Base-by-base conservation (phyloP, 2,888 invertebrate species). In the Chymomyza amoena region DNA sequence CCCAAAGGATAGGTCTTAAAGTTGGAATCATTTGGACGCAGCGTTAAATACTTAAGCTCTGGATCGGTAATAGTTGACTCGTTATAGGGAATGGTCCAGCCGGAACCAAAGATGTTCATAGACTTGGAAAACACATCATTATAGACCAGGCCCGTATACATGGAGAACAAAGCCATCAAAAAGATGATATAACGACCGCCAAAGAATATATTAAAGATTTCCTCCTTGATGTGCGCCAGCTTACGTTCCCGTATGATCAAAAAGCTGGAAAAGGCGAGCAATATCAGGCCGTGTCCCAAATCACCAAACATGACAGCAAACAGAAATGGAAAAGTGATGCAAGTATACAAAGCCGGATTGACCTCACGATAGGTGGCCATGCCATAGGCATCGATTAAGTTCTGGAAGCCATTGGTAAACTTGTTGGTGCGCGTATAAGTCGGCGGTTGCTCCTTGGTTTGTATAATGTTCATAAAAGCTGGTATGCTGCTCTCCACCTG, bases 221-320 rank as follows among this genome's bases (percentile, higher is more conserved):
- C 97, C 90, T 94, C 95, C 87, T 92, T 94, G 13, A 94, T 93
- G 87, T 94, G 93, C n/a, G 93, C 90, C 65, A 98, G 92, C 66
- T 94, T 93, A 72, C 95, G 96, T 91, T 99, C 98, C 74, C 93
- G 94, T 54, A 95, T 75, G 25, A 97, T 95, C 95, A 99, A 95
- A 94, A 94, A 97, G 0, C 93, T 92, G 0, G 95, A 97, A 90
- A 97, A 97, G 16, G 95, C 77, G 5, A 95, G 93, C 94, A 99
- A 94, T 76, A 99, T 94, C 15, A 95, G 54, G 1, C 97, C 98
- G 92, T 98, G 98, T 13, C 98, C 98, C 88, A 95, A 93, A 91
- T 98, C 98, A 20, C 98, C 98, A 92, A 98, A 99, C 98, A 99
- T 99, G 84, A 98, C 95, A 61, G 96, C 97, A 92, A 98, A 98